A percentile compares a stretch with the other conserved stretches of the same genome.
Conservation (phyloP, 1,140 invertebrate genomes). For the Octopus sinensis region DNA sequence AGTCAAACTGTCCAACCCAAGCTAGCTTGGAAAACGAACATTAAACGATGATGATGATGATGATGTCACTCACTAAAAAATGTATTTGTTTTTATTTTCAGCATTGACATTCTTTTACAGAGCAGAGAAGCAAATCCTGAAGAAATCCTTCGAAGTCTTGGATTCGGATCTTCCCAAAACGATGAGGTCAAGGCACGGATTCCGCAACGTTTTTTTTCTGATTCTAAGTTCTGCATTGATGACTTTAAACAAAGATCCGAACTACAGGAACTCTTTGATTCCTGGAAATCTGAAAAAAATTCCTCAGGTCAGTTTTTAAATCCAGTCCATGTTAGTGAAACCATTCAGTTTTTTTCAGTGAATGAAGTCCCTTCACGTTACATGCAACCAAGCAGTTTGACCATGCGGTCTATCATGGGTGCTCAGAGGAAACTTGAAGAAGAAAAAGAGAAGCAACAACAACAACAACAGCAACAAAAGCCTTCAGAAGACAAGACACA, state of each 20-base stretch:
- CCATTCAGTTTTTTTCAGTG: constrained; percentile 3
- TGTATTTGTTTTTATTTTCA: not conserved
- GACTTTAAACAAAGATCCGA: not conserved
- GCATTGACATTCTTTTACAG: constrained; percentile 9
- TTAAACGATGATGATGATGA: too few species aligned
- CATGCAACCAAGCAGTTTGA: not conserved
- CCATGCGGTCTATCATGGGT: not conserved
- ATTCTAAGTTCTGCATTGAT: not conserved
- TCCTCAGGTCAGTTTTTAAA: constrained; percentile 11
- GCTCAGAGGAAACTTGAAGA: not conserved
- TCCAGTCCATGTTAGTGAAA: constrained; percentile 4
- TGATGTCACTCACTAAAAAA: too few species aligned
- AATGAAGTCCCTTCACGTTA: constrained; percentile 2
- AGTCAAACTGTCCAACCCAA: too few species aligned
- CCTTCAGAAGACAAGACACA: not conserved
- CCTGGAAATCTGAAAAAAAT: not conserved
- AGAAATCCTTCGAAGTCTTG: constrained; percentile 9
- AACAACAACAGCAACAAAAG: not conserved
- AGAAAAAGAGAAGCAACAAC: not conserved
- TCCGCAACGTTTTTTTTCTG: not conserved
- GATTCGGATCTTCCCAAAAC: not conserved
- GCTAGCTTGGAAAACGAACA: too few species aligned
- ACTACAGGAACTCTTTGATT: not conserved
- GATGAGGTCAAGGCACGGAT: not conserved
- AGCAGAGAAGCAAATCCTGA: constrained; percentile 6